Conservation (phyloP, 2,113 vertebrate genomes). For the Cygnus atratus region DNA sequence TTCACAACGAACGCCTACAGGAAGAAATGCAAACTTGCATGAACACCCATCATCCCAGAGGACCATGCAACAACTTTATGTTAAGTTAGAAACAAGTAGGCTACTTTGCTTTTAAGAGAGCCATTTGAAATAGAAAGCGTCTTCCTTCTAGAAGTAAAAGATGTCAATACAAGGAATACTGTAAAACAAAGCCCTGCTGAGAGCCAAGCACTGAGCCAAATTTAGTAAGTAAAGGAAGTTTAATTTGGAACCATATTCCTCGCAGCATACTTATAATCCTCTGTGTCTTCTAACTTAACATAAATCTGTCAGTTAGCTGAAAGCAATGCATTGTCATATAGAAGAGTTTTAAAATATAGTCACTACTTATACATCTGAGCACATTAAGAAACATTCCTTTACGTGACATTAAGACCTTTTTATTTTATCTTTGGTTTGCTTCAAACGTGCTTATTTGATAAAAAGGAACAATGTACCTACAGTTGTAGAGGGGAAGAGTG, state of each 20-base stretch:
- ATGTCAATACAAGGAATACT: slow-evolving; percentile 27
- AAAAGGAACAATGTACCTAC: slow-evolving; percentile 93
- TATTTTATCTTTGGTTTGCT: slow-evolving; percentile 68
- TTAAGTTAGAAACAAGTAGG: slow-evolving; percentile 83
- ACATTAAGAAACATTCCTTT: slow-evolving; percentile 74
- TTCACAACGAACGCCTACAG: slow-evolving; percentile 93
- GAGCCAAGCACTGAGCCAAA: slow-evolving; percentile 55
- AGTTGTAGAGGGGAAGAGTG: slow-evolving; percentile 91
- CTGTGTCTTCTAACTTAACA: slow-evolving; percentile 83
- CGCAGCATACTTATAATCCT: slow-evolving; percentile 47
- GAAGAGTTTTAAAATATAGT: slow-evolving; percentile 66
- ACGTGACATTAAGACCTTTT: slow-evolving; percentile 76
- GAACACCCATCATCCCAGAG: slow-evolving; percentile 53
- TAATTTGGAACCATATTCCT: slow-evolving; percentile 48
- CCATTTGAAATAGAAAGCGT: slow-evolving; percentile 35
- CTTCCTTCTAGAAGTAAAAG: slow-evolving; percentile 59
- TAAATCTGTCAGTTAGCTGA: slow-evolving; percentile 78
- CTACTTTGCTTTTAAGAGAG: slow-evolving; percentile 43
- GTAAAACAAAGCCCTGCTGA: slow-evolving; percentile 66
- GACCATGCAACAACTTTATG: slow-evolving; percentile 74
- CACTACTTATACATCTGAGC: slow-evolving; percentile 67
- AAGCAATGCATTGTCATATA: slow-evolving; percentile 73
- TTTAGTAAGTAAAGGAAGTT: slow-evolving; percentile 13
- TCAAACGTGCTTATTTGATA: slow-evolving; percentile 88
- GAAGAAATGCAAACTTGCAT: slow-evolving; percentile 80